Evolutionary conservation across 2,797 vertebrate genomes (phyloP).

Genomic region (Gymnopithys bicolor): DNA sequence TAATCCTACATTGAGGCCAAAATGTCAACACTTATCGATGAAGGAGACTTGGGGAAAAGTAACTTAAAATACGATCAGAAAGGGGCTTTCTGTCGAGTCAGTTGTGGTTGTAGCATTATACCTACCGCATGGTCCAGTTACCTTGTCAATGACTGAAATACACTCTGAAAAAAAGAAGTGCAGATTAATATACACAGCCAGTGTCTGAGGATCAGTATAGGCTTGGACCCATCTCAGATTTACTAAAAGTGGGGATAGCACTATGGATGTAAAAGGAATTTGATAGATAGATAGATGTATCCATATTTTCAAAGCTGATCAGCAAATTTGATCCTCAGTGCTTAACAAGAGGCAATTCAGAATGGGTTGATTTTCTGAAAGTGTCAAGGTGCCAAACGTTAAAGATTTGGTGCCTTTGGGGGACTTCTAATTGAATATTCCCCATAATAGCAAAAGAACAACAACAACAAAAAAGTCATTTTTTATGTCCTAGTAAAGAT

Average conservation of each 20-base stretch:
- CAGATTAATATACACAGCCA: not conserved
- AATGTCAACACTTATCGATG: not conserved
- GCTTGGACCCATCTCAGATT: conserved; percentile 1
- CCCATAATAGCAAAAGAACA: not conserved
- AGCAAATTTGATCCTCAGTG: not conserved
- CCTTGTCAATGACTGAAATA: conserved; percentile 34
- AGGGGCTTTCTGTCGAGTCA: conserved; percentile 3
- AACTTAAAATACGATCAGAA: conserved; percentile 11
- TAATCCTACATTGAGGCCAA: not conserved
- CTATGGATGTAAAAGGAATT: not conserved
- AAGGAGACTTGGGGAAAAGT: not conserved
- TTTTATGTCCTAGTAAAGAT: conserved; percentile 7
- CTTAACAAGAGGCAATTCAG: not conserved
- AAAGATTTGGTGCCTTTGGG: not conserved
- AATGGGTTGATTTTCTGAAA: not conserved
- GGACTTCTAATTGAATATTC: not conserved
- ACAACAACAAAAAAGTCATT: not conserved
- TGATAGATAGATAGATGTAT: not conserved
- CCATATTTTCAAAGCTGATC: not conserved
- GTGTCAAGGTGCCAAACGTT: not conserved
- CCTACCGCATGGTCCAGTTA: not conserved
- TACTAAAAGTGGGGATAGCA: not conserved
- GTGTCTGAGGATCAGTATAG: conserved; percentile 27
- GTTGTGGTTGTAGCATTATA: not conserved
- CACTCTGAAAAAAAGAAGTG: conserved; percentile 6